phyloP scores from a whole-genome alignment of 2,888 invertebrate species.

The Pocota personata region DNA sequence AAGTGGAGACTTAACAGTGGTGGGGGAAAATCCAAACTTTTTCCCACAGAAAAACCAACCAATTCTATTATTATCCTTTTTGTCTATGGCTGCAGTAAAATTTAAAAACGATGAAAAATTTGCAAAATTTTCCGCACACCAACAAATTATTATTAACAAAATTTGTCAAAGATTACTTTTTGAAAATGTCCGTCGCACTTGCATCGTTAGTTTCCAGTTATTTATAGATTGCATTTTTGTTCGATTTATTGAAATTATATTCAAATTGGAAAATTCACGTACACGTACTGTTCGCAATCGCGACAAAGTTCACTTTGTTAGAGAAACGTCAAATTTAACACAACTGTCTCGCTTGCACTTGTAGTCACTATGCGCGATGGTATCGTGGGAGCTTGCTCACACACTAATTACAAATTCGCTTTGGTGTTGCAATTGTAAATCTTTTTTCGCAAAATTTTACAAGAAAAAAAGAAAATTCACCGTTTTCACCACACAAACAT shows the following conservation, averaged over 20 bases:
- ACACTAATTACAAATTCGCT: neutral
- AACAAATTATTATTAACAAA: conserved; percentile 34
- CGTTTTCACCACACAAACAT: conserved; percentile 51
- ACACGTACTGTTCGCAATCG: conserved; percentile 5
- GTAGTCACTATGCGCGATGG: neutral
- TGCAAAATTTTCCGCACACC: conserved; percentile 24
- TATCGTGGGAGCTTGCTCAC: conserved; percentile 19
- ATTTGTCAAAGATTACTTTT: conserved; percentile 66
- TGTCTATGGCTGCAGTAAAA: conserved; percentile 12
- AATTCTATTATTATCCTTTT: conserved; percentile 47
- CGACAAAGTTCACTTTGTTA: neutral
- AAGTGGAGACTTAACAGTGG: conserved; percentile 54
- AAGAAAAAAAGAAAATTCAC: conserved; percentile 26
- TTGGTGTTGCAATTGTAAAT: conserved; percentile 28
- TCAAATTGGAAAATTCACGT: conserved; percentile 37
- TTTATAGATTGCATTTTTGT: conserved; percentile 66
- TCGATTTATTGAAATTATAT: conserved; percentile 34
- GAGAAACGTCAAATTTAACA: conserved; percentile 45
- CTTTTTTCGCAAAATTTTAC: conserved; percentile 24
- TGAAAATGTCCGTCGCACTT: conserved; percentile 69
- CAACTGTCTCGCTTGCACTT: conserved; percentile 42
- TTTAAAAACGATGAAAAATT: conserved; percentile 44
- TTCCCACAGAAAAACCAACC: conserved; percentile 23
- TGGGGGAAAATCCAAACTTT: conserved; percentile 20
- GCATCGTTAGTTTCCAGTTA: conserved; percentile 43